Percentiles rank a stretch among this genome's conserved stretches.
Evolutionary conservation across 2,797 vertebrate species (phyloP).

Genomic region (Brachyalestes nurse): DNA sequence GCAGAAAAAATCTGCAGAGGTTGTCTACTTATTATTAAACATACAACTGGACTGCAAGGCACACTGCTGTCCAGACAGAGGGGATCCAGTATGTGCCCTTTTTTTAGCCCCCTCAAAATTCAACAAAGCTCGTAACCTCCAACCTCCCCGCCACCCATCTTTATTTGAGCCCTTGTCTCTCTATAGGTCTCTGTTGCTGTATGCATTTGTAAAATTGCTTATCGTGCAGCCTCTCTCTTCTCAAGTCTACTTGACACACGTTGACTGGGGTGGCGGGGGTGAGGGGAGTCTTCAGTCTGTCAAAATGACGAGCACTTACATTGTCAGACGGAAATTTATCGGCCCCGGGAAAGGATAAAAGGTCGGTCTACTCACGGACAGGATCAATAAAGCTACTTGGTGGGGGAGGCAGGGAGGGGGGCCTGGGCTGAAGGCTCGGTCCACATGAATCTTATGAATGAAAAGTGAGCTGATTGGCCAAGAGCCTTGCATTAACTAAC

Average conservation of each 20-base stretch:
- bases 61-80: too few species aligned
- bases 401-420: neutral
- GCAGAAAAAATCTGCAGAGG: too few species aligned
- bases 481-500: conserved; percentile 15
- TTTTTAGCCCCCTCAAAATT: too few species aligned
- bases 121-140: too few species aligned
- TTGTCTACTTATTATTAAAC: too few species aligned
- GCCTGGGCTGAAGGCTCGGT: neutral
- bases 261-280: neutral
- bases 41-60: too few species aligned
- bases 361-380: conserved; percentile 1
- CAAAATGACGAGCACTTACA: conserved; percentile 31
- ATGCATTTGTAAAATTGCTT: neutral
- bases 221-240: neutral
- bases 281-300: conserved; percentile 16
- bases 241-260: neutral
- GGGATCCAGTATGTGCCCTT: too few species aligned
- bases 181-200: neutral
- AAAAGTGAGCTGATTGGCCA: neutral
- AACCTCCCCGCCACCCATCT: too few species aligned
- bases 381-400: conserved; percentile 47
- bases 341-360: conserved; percentile 36
- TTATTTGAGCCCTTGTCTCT: too few species aligned
- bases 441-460: conserved; percentile 27
- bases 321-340: conserved; percentile 45